Base-by-base conservation (phyloP, 92 coral and sea anemone genomes). In the Porites cylindrica region DNA sequence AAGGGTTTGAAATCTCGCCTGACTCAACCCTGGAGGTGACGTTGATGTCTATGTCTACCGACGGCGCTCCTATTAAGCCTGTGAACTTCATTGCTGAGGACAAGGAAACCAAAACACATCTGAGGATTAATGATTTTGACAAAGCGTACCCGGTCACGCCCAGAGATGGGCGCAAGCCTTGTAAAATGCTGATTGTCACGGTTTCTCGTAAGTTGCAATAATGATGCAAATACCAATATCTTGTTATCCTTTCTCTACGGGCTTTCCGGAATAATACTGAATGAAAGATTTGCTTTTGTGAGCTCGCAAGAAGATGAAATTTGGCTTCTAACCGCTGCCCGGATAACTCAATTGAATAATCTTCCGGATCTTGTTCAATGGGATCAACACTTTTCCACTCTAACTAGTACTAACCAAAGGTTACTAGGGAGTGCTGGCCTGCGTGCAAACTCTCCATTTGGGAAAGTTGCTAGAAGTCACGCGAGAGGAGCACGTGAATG, bases 41-140 rank as follows among this genome's bases (percentile, higher is more conserved):
- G 26, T 85, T 96, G 6, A 96, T 96, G 97, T 96, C 99, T 21
- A 96, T 96, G 99, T 95, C 98, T 17, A 96, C 99, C 11, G 98
- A 96, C 51, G 94, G 94, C 18, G 94, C 92, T 10, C 93, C 98
- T 0, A 90, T 94, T 17, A 91, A 81, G 66, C 99, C 99, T 9
- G 99, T 97, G 20, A 67, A 82, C 70, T 95, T 97, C 86, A 91
- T 82, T 19, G 99, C 99, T 47, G 83, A 82, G 51, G 99, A 97
- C 85, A 90, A 90, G 4, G 88, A 93, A 66, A 92, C 99, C 5
- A 88, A 91, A 8, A 90, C 81, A 2, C 87, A 86, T 54, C 90
- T 97, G 14, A 93, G 90, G 90, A 95, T 97, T 60, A 97, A 97
- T 81, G 92, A 93, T 80, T 93, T 89, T 78, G 91, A 94, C 13